Evolutionary conservation across 1,140 invertebrate species (phyloP).

Genomic region (Drosophila hydei): DNA sequence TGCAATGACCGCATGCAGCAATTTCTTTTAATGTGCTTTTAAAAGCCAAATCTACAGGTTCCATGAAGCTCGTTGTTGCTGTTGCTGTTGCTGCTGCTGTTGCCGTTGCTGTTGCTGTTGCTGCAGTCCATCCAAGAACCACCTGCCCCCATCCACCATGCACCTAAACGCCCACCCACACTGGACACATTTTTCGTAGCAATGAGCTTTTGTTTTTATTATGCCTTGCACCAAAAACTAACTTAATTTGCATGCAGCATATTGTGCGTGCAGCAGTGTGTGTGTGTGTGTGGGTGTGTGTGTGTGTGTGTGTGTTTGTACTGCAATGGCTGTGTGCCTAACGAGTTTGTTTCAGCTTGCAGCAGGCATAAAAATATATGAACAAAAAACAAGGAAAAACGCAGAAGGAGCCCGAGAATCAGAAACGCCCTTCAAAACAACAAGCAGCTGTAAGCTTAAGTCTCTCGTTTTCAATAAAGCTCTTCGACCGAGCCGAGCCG

Average conservation of each 20-base stretch:
- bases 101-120: slow-evolving; percentile 1
- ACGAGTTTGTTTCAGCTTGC: slow-evolving; percentile 63
- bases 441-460: slow-evolving; percentile 13
- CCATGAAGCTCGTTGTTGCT: not conserved
- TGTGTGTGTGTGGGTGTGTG: slow-evolving; percentile 9
- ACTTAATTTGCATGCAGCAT: slow-evolving; percentile 73
- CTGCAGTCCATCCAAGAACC: not conserved
- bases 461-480: slow-evolving; percentile 74
- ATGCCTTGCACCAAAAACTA: slow-evolving; percentile 72
- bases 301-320: slow-evolving; percentile 18
- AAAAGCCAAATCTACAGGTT: slow-evolving; percentile 78
- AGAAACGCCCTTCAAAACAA: slow-evolving; percentile 12
- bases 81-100: slow-evolving; percentile 5
- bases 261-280: slow-evolving; percentile 46
- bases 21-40: slow-evolving; percentile 79
- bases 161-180: slow-evolving; percentile 29
- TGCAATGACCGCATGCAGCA: slow-evolving; percentile 55
- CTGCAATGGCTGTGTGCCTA: slow-evolving; percentile 55
- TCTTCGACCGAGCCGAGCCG: slow-evolving; percentile 42
- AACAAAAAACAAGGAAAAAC: slow-evolving; percentile 21
- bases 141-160: slow-evolving; percentile 5
- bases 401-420: too few species aligned
- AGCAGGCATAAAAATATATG: slow-evolving; percentile 64
- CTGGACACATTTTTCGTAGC: slow-evolving; percentile 53
- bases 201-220: slow-evolving; percentile 69